Evolutionary conservation across 2,113 vertebrate species (phyloP), one percentile per base, ranked within the genome.

Genomic region (Burhinus bistriatus): DNA sequence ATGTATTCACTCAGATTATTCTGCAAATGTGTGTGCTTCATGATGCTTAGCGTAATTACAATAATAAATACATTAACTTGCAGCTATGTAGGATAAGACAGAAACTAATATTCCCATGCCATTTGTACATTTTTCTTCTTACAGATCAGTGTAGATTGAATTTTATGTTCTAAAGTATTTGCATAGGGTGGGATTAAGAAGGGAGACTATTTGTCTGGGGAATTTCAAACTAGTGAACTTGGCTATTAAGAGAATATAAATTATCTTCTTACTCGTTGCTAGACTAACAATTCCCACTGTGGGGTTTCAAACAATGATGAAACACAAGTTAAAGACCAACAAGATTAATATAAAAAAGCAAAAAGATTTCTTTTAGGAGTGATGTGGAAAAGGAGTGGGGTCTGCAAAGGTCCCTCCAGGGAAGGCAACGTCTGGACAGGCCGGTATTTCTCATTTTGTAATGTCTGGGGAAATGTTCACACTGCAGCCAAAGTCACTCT

Each of bases 181-280:
- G 81, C 77, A 90, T n/a, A 47, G 70, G 11, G 25, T 57, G 23
- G 54, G 70, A 91, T 95, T 96, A 91, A 83, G 70, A 84, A 85
- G 25, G 34, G 71, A 95, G 92, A 80, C 90, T 94, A 64, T 49
- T 68, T 65, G 82, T 88, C 95, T 94, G 66, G 78, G 85, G 92
- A 95, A 93, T 90, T 96, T 80, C 75, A 69, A 85, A 51, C 90
- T 42, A 92, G 45, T 59, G 58, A 92, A 77, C 18, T 86, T 89
- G 64, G 51, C 85, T 86, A 55, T 34, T 93, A 86, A 71, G 44
- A 81, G 51, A 90, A 90, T 54, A 94, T 86, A 95, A 95, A 92
- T 95, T 90, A 88, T 58, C 55, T 92, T 71, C 47, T 83, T 71
- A 80, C 51, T 86, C 66, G 20, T 38, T 81, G 22, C 47, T 86